These are phyloP conservation scores for Tychaedon coryphoeus DNA, from an alignment of 2,113 vertebrate species.

Conservation along the genomic window DNA sequence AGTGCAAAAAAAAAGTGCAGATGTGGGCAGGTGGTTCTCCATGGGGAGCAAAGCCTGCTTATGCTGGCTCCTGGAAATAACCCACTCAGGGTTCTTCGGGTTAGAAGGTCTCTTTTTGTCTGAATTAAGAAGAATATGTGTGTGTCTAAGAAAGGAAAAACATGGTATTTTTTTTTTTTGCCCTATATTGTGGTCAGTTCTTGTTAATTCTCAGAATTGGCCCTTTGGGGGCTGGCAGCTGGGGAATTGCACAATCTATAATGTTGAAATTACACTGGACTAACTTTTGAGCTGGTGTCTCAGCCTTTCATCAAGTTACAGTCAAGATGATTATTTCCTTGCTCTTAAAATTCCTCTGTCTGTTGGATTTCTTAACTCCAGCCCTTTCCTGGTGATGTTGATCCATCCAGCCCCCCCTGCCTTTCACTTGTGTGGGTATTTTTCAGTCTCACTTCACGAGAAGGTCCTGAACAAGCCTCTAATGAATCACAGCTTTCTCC, in stretches of 20 bases:
- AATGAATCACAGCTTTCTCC: conserved; percentile 57
- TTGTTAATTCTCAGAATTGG: background rate
- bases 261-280: background rate
- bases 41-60: background rate
- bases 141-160: background rate
- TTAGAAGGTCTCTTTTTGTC: background rate
- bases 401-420: background rate
- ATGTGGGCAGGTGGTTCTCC: background rate
- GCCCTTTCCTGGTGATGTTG: background rate
- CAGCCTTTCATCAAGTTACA: background rate
- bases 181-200: background rate
- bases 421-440: background rate
- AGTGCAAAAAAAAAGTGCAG: no score
- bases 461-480: conserved; percentile 4
- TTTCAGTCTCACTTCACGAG: background rate
- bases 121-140: background rate
- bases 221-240: background rate
- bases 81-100: background rate
- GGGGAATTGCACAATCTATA: fast-evolving
- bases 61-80: background rate
- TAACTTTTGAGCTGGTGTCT: background rate
- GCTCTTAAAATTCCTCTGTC: background rate
- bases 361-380: background rate
- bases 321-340: background rate
- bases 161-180: fast-evolving